Percentiles rank a stretch among this genome's conserved stretches.
These are phyloP conservation scores for Julus scanicus DNA, from an alignment of 2,888 invertebrate species.

Conservation along the genomic window DNA sequence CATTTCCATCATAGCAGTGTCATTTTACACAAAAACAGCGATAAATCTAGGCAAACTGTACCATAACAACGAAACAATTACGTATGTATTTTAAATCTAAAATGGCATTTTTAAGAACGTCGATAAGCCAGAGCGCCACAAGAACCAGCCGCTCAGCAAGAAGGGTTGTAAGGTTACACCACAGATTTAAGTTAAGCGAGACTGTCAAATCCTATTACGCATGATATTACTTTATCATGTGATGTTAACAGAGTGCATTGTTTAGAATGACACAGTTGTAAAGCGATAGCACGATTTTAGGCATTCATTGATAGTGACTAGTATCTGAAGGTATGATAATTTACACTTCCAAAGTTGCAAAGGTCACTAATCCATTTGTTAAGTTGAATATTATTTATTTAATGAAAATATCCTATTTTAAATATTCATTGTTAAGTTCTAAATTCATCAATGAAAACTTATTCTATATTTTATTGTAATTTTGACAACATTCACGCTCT, in stretches of 20 bases:
- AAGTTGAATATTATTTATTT: neutral
- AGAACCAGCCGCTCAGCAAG: too few species aligned
- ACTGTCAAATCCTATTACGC: too few species aligned
- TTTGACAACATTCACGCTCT: neutral
- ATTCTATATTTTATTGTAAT: neutral
- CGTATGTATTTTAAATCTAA: too few species aligned
- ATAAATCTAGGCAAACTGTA: too few species aligned
- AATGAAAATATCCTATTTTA: neutral
- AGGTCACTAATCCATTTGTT: neutral
- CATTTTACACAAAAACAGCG: too few species aligned
- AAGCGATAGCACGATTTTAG: neutral
- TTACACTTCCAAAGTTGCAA: neutral
- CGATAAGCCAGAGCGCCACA: too few species aligned
- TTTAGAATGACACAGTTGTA: neutral
- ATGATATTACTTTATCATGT: neutral
- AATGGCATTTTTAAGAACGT: too few species aligned
- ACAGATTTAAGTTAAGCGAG: too few species aligned
- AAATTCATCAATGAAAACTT: neutral
- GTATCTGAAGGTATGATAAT: neutral
- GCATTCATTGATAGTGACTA: too few species aligned
- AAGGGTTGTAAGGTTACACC: too few species aligned
- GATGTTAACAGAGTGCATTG: neutral
- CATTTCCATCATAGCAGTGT: too few species aligned
- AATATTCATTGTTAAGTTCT: neutral
- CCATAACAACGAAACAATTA: too few species aligned